A percentile compares a stretch with the other conserved stretches of the same genome.
Evolutionary conservation across 2,888 invertebrate genomes (phyloP).

Genomic region (Acanthococcus lagerstroemiae): DNA sequence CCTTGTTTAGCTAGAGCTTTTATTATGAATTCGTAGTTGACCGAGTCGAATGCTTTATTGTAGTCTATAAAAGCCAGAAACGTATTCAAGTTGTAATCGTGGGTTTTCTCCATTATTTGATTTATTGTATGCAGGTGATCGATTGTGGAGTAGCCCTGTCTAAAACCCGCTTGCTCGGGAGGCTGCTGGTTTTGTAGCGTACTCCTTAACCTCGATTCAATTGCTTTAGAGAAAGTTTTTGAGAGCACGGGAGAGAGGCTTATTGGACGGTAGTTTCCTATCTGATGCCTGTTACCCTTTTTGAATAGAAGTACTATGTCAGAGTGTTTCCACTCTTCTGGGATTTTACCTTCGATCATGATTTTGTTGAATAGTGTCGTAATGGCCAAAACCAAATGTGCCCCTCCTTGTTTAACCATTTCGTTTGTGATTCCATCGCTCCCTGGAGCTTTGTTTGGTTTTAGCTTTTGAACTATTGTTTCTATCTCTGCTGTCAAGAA

Average conservation of each 20-base stretch:
- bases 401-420: background rate
- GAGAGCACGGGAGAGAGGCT: background rate
- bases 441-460: too few relatives aligned
- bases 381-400: background rate
- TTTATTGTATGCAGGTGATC: constrained; percentile 1
- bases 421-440: too few relatives aligned
- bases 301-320: constrained; percentile 17
- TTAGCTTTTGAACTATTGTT: too few relatives aligned
- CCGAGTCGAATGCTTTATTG: constrained; percentile 10
- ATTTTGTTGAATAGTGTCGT: background rate
- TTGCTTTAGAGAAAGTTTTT: constrained; percentile 9
- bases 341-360: constrained; percentile 7
- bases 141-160: constrained; percentile 6
- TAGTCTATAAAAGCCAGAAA: constrained; percentile 2
- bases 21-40: background rate
- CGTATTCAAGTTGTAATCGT: background rate
- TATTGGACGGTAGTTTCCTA: constrained; percentile 20
- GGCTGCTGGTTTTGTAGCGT: background rate
- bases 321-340: constrained; percentile 5
- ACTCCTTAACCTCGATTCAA: constrained; percentile 1
- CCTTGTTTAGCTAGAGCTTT: background rate
- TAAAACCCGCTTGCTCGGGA: constrained; percentile 13
- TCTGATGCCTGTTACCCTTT: constrained; percentile 21
- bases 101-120: background rate
- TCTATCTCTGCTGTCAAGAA: too few relatives aligned